These are phyloP conservation scores for Lophochroa leadbeateri DNA, from an alignment of 2,113 vertebrate genomes.

Conservation along the genomic window DNA sequence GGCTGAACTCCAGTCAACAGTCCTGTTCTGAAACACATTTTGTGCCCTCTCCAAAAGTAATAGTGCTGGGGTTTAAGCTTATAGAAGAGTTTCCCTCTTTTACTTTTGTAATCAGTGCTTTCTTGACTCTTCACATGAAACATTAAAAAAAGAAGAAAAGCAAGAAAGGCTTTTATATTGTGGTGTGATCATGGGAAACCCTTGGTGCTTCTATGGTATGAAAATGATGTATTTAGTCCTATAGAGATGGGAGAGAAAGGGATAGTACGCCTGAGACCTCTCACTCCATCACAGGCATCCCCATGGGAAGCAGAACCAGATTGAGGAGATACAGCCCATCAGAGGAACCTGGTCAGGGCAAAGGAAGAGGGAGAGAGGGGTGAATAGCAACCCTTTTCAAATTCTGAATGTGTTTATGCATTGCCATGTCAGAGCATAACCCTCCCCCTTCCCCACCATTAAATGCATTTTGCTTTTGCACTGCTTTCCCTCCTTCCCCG, in stretches of 20 bases:
- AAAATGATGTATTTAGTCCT: neutral
- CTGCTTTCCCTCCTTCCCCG: neutral
- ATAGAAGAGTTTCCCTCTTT: neutral
- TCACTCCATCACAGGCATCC: neutral
- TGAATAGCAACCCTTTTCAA: neutral
- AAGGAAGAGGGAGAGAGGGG: neutral
- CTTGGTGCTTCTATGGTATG: neutral
- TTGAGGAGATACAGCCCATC: neutral
- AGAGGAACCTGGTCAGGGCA: neutral
- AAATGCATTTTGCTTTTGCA: neutral
- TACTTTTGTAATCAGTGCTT: neutral
- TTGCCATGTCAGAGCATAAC: neutral
- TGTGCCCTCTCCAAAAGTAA: conserved; percentile 16
- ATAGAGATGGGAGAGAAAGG: neutral
- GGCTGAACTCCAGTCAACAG: neutral
- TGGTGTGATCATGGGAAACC: neutral
- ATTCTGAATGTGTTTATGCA: neutral
- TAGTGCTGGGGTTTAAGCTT: neutral
- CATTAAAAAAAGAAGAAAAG: no score
- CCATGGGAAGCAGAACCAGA: neutral
- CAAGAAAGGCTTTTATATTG: neutral
- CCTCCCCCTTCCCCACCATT: neutral
- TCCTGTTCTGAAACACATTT: neutral
- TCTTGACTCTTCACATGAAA: neutral
- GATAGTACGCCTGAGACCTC: neutral